These are phyloP conservation scores for Acromyrmex charruanus DNA, from an alignment of 1,140 invertebrate genomes.

Conservation along the genomic window DNA sequence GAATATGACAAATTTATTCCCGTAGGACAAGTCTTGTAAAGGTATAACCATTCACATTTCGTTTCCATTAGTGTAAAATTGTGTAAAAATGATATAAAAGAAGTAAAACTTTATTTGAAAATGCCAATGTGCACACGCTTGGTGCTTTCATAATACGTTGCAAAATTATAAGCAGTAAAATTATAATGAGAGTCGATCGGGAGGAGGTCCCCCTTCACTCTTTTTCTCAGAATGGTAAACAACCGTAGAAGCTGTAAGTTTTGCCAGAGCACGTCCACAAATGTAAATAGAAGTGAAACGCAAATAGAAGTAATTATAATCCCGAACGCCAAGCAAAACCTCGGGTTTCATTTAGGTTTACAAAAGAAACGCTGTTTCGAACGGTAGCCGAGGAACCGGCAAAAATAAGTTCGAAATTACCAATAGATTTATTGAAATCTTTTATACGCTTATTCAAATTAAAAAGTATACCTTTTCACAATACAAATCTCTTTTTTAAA, in stretches of 20 bases:
- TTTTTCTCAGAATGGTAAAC: constrained; percentile 9
- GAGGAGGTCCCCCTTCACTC: background rate
- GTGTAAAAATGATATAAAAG: background rate
- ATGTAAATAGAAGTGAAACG: constrained; percentile 35
- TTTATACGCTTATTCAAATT: background rate
- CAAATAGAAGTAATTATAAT: constrained; percentile 56
- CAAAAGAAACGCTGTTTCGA: constrained; percentile 18
- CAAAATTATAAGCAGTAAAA: constrained; percentile 12
- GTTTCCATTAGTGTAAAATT: background rate
- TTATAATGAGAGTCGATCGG: background rate
- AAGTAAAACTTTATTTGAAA: constrained; percentile 17
- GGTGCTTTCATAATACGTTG: background rate
- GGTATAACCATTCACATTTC: background rate
- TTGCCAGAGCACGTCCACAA: constrained; percentile 12
- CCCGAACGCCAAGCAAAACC: background rate
- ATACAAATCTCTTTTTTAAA: background rate
- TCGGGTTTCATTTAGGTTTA: constrained; percentile 35
- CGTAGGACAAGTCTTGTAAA: background rate
- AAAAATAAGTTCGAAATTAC: constrained; percentile 24
- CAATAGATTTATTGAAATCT: background rate
- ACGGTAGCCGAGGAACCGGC: background rate
- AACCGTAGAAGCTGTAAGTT: constrained; percentile 13
- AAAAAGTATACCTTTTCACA: background rate
- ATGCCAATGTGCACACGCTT: background rate
- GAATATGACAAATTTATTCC: background rate